Evolutionary conservation across 2,888 invertebrate genomes (phyloP).

Genomic region (Parasteatoda lunata): DNA sequence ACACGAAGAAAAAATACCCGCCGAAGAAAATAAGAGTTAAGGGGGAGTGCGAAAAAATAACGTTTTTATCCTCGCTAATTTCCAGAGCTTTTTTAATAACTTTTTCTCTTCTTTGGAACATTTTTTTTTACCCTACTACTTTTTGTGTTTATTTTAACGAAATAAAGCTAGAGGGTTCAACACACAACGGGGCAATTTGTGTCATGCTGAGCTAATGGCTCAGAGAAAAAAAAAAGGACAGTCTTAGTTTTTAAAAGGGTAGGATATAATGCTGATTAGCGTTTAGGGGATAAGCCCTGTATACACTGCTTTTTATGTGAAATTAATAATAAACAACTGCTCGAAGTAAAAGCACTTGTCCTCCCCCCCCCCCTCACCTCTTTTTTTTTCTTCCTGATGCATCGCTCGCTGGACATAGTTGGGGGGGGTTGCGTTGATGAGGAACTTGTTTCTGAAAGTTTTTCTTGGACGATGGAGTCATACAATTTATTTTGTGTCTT

Average conservation of each 20-base stretch:
- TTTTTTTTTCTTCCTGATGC: slow-evolving; percentile 17
- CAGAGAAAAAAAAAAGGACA: slow-evolving; percentile 2
- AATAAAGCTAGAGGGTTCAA: slow-evolving; percentile 26
- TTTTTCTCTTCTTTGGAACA: slow-evolving; percentile 9
- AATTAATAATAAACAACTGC: slow-evolving; percentile 66
- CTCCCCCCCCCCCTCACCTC: neutral
- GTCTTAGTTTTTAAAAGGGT: slow-evolving; percentile 57
- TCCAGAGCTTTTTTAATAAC: slow-evolving; percentile 30
- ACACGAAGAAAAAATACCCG: slow-evolving; percentile 45
- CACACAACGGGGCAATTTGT: slow-evolving; percentile 64
- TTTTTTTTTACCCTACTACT: slow-evolving; percentile 42
- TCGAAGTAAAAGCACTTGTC: slow-evolving; percentile 22
- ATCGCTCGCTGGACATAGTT: neutral
- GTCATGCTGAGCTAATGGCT: slow-evolving; percentile 55
- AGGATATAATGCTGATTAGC: slow-evolving; percentile 66
- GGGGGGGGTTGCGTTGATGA: neutral
- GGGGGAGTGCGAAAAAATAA: slow-evolving; percentile 38
- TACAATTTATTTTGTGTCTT: slow-evolving; percentile 40
- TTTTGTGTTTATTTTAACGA: slow-evolving; percentile 44
- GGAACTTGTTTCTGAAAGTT: slow-evolving; percentile 48
- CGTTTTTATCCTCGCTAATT: slow-evolving; percentile 63
- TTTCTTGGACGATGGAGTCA: neutral
- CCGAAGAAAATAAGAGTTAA: neutral
- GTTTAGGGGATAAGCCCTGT: slow-evolving; percentile 54
- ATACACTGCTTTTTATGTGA: slow-evolving; percentile 64